Conservation (phyloP, 2,113 vertebrate species). For the Ploceus nigricollis region DNA sequence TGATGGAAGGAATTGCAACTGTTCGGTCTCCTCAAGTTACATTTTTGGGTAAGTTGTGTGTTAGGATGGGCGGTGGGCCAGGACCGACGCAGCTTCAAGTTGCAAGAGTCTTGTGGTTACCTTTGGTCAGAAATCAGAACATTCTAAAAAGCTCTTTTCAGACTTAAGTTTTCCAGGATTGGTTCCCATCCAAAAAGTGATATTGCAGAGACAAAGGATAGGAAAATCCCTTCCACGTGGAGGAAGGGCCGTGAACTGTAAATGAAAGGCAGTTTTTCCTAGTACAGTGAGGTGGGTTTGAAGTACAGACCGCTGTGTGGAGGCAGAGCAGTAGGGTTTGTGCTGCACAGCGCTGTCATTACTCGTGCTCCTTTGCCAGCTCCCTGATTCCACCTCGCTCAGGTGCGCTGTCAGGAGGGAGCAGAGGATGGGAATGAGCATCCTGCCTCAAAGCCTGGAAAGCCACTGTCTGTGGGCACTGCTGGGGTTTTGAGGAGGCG, state of each 20-base stretch:
- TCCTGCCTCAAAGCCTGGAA: not conserved
- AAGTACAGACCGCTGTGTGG: not conserved
- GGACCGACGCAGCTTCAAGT: not conserved
- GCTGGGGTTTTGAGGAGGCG: accelerated
- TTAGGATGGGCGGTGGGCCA: not conserved
- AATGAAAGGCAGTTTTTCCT: not conserved
- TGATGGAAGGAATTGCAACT: not conserved
- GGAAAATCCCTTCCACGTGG: not conserved
- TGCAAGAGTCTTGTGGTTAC: not conserved
- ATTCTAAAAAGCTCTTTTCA: not conserved
- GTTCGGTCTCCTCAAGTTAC: not conserved
- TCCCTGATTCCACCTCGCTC: not conserved
- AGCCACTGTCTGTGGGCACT: not conserved
- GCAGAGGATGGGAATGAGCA: not conserved
- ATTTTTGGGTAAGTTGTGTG: not conserved
- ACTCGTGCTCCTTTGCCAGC: not conserved
- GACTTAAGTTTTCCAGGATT: not conserved
- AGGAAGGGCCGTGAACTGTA: not conserved
- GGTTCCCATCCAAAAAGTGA: not conserved
- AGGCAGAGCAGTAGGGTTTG: not conserved
- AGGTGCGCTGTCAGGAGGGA: not conserved
- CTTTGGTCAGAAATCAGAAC: not conserved
- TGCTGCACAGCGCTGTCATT: not conserved
- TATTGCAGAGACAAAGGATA: not conserved
- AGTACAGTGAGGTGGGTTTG: not conserved